Base-by-base conservation (phyloP, 2,113 vertebrate genomes). In the Cochlearius cochlearius region DNA sequence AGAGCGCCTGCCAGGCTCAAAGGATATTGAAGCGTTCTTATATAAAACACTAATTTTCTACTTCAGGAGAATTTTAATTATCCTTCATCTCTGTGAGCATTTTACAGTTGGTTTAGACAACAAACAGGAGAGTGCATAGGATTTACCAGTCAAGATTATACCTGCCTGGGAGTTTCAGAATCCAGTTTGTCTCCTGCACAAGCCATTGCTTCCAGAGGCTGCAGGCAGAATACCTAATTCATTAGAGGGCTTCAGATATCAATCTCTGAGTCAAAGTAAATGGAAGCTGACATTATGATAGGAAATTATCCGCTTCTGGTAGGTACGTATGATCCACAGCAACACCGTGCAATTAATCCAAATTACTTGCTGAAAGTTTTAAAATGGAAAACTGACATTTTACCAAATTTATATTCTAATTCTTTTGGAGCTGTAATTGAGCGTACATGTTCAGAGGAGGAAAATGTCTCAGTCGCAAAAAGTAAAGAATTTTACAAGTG, bases 311-410 rank as follows among this genome's bases (percentile, higher is more conserved):
- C 56, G 47, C 30, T 83, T 77, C 60, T 86, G 14, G 12, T 94
- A 91, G 79, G 43, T 84, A 36, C 9, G 9, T 59, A 19, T 43
- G n/a, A 83, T 67, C 79, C 60, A 53, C 26, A 90, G 75, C 71
- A 83, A 39, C 55, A 27, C 21, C 0, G 5, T 71, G 55, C 63
- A 77, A 71, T 94, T 91, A 88, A 92, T 93, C 47, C 64, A 91
- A 80, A 78, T 77, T 83, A 67, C 32, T 50, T 91, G 27, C 50
- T 92, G 50, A 75, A 63, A 32, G n/a, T 63, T 96, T 94, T 81
- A 80, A 93, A 94, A 74, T 74, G 59, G 43, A 92, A 92, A 94
- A 81, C 52, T 77, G 83, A 78, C 82, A 78, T 89, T 96, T 96
- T 85, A 56, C 36, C 19, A 22, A 55, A 91, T 89, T 81, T 78